Conservation (phyloP, 2,888 invertebrate genomes). For the Diarsia brunnea region DNA sequence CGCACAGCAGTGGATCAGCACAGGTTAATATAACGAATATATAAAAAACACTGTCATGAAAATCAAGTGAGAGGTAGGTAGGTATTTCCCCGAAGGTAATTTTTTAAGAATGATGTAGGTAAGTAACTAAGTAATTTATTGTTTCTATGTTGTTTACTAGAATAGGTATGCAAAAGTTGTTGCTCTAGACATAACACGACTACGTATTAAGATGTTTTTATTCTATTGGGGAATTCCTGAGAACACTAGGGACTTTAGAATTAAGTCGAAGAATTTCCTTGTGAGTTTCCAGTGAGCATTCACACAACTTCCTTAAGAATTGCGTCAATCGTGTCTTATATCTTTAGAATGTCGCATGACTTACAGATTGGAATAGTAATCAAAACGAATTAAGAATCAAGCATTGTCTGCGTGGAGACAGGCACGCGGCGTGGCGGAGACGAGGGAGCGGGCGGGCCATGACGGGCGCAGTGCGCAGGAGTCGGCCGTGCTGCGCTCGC, state of each 20-base stretch:
- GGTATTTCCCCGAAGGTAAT: neutral
- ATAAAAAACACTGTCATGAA: neutral
- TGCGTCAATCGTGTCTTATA: conserved; percentile 71
- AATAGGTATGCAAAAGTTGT: neutral
- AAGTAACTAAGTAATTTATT: neutral
- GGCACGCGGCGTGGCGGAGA: conserved; percentile 20
- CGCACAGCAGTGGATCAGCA: no score
- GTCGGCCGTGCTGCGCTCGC: conserved; percentile 60
- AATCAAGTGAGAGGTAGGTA: neutral
- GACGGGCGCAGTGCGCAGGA: conserved; percentile 55
- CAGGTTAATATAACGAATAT: no score
- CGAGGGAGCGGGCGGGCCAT: conserved; percentile 14
- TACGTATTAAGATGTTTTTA: conserved; percentile 10
- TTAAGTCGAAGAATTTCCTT: conserved; percentile 56
- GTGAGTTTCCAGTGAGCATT: conserved; percentile 50
- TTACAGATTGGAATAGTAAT: conserved; percentile 74
- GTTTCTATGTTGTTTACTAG: conserved; percentile 1
- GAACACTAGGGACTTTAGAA: conserved; percentile 20
- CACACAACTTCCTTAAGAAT: conserved; percentile 66
- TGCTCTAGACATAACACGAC: neutral
- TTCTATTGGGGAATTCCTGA: conserved; percentile 49
- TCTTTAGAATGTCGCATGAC: conserved; percentile 72
- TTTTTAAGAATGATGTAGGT: neutral
- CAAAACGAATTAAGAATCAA: conserved; percentile 66
- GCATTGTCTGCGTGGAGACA: conserved; percentile 36